Evolutionary conservation across 2,888 invertebrate species (phyloP).

Genomic region (Drepana falcataria): DNA sequence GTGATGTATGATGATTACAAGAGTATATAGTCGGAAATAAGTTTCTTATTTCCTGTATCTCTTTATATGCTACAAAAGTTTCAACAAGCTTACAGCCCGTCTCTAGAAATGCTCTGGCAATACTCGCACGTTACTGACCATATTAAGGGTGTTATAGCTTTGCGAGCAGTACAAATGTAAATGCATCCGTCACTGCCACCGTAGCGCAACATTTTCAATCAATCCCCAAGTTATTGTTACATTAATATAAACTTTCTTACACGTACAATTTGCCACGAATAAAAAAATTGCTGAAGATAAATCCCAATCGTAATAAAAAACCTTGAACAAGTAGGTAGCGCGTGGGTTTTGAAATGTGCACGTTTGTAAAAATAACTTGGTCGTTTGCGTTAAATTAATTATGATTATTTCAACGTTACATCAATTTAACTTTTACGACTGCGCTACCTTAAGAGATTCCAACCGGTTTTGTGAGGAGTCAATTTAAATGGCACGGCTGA

Average conservation of each 20-base stretch:
- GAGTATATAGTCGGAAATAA: too few relatives aligned
- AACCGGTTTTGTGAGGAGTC: conserved; percentile 10
- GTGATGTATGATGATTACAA: too few relatives aligned
- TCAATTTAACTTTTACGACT: conserved; percentile 27
- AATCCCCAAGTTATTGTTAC: conserved; percentile 13
- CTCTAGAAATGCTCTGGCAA: not conserved
- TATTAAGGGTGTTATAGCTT: not conserved
- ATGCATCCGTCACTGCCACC: too few relatives aligned
- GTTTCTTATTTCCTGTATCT: too few relatives aligned
- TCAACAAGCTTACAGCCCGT: too few relatives aligned
- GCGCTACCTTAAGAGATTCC: conserved; percentile 26
- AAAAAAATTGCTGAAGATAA: conserved; percentile 27
- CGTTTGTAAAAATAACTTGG: conserved; percentile 27
- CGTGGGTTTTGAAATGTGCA: conserved; percentile 50
- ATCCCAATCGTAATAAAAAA: conserved; percentile 31
- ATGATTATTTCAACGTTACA: conserved; percentile 27
- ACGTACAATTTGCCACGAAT: too few relatives aligned
- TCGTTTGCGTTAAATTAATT: conserved; percentile 32
- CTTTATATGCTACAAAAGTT: too few relatives aligned
- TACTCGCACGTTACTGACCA: conserved; percentile 5
- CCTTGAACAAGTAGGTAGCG: conserved; percentile 38
- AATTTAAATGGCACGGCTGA: conserved; percentile 7
- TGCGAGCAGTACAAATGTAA: too few relatives aligned
- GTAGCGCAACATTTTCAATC: conserved; percentile 33
- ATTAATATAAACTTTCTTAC: too few relatives aligned